These are phyloP conservation scores for Ricordea florida DNA, from an alignment of 92 coral and sea anemone genomes.

Conservation along the genomic window DNA sequence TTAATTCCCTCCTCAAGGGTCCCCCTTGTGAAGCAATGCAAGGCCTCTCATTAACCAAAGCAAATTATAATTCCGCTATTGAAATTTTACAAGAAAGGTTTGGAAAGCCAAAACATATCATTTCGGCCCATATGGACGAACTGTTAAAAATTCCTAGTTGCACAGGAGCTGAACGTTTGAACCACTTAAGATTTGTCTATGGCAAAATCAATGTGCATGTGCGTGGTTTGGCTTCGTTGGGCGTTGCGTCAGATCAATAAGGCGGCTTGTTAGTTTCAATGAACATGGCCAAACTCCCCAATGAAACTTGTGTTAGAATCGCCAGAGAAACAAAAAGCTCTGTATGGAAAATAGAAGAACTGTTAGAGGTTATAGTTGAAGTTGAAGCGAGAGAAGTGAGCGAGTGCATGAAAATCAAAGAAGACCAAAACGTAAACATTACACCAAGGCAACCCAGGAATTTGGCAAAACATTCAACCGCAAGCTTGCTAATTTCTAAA, in stretches of 20 bases:
- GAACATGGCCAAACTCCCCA: constrained; percentile 42
- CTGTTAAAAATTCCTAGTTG: constrained; percentile 43
- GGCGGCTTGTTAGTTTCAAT: constrained; percentile 47
- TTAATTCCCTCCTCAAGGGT: constrained; percentile 17
- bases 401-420: neutral
- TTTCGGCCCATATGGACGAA: constrained; percentile 61
- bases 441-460: neutral
- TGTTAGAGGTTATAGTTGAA: constrained; percentile 30
- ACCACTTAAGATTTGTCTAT: constrained; percentile 24
- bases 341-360: constrained; percentile 39
- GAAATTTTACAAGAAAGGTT: constrained; percentile 16
- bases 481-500: neutral
- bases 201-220: constrained; percentile 50
- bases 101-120: constrained; percentile 47
- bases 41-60: constrained; percentile 28
- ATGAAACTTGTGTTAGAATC: constrained; percentile 12
- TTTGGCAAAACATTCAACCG: neutral
- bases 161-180: neutral
- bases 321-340: constrained; percentile 11
- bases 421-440: neutral
- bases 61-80: constrained; percentile 16
- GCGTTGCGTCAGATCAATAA: constrained; percentile 18
- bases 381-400: constrained; percentile 41
- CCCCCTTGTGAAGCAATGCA: constrained; percentile 9
- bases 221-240: constrained; percentile 23